Conservation (phyloP, 2,888 invertebrate genomes). For the Diplazon laetatorius region DNA sequence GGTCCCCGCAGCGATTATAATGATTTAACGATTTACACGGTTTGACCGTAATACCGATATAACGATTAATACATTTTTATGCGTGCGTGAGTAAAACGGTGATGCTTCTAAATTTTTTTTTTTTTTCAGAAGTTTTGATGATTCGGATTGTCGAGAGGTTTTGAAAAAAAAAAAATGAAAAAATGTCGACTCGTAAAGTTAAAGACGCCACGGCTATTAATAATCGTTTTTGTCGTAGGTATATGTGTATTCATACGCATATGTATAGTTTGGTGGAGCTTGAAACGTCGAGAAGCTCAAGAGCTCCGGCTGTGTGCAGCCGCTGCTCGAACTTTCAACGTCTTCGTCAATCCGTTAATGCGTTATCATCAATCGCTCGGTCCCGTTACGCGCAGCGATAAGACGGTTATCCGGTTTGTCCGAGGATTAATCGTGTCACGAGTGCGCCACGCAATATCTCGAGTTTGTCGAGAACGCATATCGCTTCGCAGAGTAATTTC, state of each 20-base stretch:
- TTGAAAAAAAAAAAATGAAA: too few relatives aligned
- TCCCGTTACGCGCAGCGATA: slow-evolving; percentile 35
- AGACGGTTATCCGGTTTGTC: slow-evolving; percentile 42
- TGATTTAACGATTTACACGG: slow-evolving; percentile 42
- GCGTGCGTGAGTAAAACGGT: neutral
- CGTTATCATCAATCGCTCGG: slow-evolving; percentile 30
- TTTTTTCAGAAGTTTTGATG: neutral
- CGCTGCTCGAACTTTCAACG: neutral
- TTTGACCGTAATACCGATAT: slow-evolving; percentile 13
- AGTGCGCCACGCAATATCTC: slow-evolving; percentile 8
- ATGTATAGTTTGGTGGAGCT: slow-evolving; percentile 22
- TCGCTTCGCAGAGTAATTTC: slow-evolving; percentile 14
- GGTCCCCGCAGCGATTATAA: slow-evolving; percentile 42
- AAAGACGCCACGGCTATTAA: slow-evolving; percentile 14
- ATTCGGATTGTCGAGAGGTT: neutral
- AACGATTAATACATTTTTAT: too few relatives aligned
- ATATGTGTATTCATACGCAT: too few relatives aligned
- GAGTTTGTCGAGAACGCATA: slow-evolving; percentile 19
- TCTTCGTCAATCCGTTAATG: slow-evolving; percentile 29
- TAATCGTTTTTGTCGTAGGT: slow-evolving; percentile 19
- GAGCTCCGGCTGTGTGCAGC: slow-evolving; percentile 4
- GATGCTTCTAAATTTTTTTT: neutral
- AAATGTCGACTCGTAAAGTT: slow-evolving; percentile 15
- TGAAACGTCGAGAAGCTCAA: slow-evolving; percentile 16
- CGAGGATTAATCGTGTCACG: slow-evolving; percentile 48